Base-by-base conservation (phyloP, 2,888 invertebrate species). In the Epirrita christyi region DNA sequence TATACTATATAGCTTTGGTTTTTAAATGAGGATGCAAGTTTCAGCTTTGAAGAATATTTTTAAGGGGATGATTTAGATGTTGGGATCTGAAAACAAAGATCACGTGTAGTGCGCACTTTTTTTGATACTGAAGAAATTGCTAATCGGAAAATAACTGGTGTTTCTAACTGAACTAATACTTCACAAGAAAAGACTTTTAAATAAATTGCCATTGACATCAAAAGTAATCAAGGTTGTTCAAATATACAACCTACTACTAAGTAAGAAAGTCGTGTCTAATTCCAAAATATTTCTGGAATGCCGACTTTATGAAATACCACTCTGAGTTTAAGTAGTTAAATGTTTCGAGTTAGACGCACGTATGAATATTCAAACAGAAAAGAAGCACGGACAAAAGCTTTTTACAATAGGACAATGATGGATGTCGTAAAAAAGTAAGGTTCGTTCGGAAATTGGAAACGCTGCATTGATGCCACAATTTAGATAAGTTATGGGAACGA, bases 381-480 rank as follows among this genome's bases (percentile, higher is more conserved):
- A 59, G 67, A 54, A 54, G 54, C 43, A 54, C 55, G 78, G 76
- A 78, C 81, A 80, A 83, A 82, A 81, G 80, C 78, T 77, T 81
- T 67, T 80, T 81, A 75, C 78, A 80, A 81, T 81, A 78, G 81
- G 86, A 88, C 88, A 86, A 82, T 87, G 88, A 89, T 81, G 81
- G 84, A 88, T 87, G 87, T 77, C 72, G 78, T 78, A 83, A 87
- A 88, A 86, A 88, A 85, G 77, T 76, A 80, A 66, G 68, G 70
- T 78, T 71, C 75, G 76, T 71, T 80, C 83, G 88, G 89, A 89
- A 90, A 90, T 91, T 89, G 90, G 86, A 87, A 88, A 83, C 76
- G 81, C 73, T 78, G 79, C 83, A 86, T 88, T 88, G 59, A 55
- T 48, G 55, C 55, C 55, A 52, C 59, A 55, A 59, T 55, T 52